These are phyloP conservation scores for Microtus pennsylvanicus DNA, from an alignment of 2,113 vertebrate genomes.

Conservation along the genomic window DNA sequence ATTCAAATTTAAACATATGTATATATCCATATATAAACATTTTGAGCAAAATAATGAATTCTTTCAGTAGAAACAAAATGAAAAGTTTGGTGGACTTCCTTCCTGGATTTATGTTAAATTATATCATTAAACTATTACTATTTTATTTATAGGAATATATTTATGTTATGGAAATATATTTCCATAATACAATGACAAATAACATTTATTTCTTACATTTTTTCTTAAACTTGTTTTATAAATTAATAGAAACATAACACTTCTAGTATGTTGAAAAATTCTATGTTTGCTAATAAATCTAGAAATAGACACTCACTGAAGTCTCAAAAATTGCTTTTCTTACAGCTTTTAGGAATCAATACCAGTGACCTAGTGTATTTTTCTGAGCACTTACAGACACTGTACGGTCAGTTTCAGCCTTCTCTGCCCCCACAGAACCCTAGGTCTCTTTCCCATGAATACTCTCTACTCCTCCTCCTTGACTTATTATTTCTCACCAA, in stretches of 20 bases:
- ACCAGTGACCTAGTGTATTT: neutral
- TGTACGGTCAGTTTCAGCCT: neutral
- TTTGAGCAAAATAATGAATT: neutral
- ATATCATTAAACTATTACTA: neutral
- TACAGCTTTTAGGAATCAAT: neutral
- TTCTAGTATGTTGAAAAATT: neutral
- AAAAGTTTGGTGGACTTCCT: neutral
- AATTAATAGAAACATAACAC: neutral
- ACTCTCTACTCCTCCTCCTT: neutral
- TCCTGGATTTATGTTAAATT: neutral
- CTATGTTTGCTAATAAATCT: neutral
- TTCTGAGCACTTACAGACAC: neutral
- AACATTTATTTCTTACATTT: neutral
- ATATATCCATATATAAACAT: too few species aligned
- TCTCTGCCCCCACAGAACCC: neutral
- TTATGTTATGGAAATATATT: neutral
- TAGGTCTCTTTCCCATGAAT: neutral
- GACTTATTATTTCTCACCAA: constrained; percentile 3
- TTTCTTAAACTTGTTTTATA: neutral
- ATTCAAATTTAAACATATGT: too few species aligned
- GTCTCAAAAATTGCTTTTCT: neutral
- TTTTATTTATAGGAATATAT: neutral
- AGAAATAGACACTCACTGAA: neutral
- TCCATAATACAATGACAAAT: neutral
- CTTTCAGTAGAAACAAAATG: neutral